phyloP scores from a whole-genome alignment of 2,113 vertebrate species.

The Casuarius casuarius region DNA sequence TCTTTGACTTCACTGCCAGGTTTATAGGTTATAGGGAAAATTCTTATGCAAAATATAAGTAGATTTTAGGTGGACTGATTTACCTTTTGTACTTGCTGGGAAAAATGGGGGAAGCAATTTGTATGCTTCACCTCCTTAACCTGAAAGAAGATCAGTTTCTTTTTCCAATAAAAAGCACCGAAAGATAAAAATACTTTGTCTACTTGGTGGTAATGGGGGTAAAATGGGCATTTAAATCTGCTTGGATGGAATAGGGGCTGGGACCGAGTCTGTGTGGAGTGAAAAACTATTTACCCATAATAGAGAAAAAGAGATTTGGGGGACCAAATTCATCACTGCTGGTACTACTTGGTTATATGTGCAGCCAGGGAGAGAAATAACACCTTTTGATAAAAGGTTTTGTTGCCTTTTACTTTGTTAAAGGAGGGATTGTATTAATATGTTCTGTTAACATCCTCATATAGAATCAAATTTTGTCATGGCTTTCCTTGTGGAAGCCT shows the following conservation, averaged over 20 bases:
- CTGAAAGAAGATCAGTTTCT: not conserved
- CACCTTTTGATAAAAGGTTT: not conserved
- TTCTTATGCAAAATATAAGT: not conserved
- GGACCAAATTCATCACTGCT: not conserved
- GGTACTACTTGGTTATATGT: not conserved
- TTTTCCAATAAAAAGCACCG: not conserved
- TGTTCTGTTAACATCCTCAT: not conserved
- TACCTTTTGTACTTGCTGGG: not conserved
- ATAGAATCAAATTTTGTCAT: not conserved
- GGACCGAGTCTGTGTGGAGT: not conserved
- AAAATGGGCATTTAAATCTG: not conserved
- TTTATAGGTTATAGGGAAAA: not conserved
- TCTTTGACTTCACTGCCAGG: not conserved
- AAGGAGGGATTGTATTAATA: not conserved
- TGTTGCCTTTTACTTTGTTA: not conserved
- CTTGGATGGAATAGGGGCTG: not conserved
- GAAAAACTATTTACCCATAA: not conserved
- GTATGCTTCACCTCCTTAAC: not conserved
- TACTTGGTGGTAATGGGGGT: not conserved
- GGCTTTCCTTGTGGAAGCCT: not conserved
- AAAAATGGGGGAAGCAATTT: not conserved
- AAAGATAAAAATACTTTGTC: not conserved
- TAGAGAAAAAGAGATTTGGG: not conserved
- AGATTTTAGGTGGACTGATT: constrained; percentile 25
- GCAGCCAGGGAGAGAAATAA: not conserved